Base-by-base conservation (phyloP, 2,797 vertebrate species). In the Phrynocephalus guinanensis region DNA sequence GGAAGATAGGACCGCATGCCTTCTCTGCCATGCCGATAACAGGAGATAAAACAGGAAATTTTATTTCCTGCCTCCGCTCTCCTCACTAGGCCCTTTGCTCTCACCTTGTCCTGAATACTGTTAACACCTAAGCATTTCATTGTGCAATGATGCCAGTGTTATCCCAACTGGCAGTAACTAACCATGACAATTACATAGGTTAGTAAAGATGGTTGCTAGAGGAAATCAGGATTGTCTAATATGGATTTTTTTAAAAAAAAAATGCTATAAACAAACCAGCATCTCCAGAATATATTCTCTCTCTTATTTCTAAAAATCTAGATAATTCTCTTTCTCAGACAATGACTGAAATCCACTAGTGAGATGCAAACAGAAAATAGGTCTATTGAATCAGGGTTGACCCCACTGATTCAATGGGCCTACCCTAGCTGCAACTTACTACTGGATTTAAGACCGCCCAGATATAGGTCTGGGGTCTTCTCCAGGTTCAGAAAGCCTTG, bases 11-110 rank as follows among this genome's bases (percentile, higher is more conserved):
- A 88, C 13, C 70, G 93, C 93, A 90, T 48, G 33, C 66, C 90
- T 90, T 73, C 28, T 30, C 20, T 91, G 0, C 22, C 48, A 10
- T 63, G 81, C 2, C 86, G 88, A 92, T 92, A 90, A 90, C n/a
- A 38, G 85, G 86, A 92, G 91, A 92, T 88, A 80, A 89, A 90
- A 88, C 60, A 88, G 79, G n/a, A 24, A 88, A 87, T 90, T 92
- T 91, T 50, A 88, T 83, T 90, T 93, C 79, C 82, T 86, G 71
- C 81, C 83, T 90, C 80, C 28, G 7, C 86, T 78, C 63, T 89
- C 78, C 88, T 86, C 16, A 79, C 75, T 20, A 44, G 82, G 44
- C 13, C 28, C 28, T 90, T 93, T 93, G 70, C 75, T 91, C 76
- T 93, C 79, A 67, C 73, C 68, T 93, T 87, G 38, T 87, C 60